Base-by-base conservation (phyloP, 2,888 invertebrate genomes). In the Phoronis australis region DNA sequence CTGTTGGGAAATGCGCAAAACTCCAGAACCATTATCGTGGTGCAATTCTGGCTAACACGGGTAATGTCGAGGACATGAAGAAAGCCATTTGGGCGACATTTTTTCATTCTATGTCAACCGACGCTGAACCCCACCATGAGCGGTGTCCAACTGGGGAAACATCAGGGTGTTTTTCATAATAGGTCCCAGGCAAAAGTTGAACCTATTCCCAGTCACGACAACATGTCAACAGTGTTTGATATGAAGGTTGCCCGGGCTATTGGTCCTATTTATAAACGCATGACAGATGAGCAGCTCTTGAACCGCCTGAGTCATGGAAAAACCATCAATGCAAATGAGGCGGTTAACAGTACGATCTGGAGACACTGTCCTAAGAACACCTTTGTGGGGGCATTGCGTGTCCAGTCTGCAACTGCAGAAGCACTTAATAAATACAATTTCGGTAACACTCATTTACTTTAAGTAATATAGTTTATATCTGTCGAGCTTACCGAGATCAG, bases 81-180 rank as follows among this genome's bases (percentile, higher is more conserved):
- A 24, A 42, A 15, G 38, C 38, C 4, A 47, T 51, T 22, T 47
- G 45, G 49, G 42, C 45, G n/a, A 37, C 37, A n/a, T 37, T 48
- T 24, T 27, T 39, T n/a, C 52, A 52, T 37, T 44, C 47, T 38
- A 27, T 47, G 39, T 39, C 43, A 1, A 48, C 47, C n/a, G 39
- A 37, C 18, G 45, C 45, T 0, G 35, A 40, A 9, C 50, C 50
- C 12, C 27, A 38, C 12, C 50, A 50, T 24, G 20, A 25, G 3
- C 24, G 42, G 6, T 48, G 48, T 40, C 47, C 47, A 20, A 18
- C 3, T 4, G 40, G 48, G 6, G 18, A 15, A 21, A 12, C 6
- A 2, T 43, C 27, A 6, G 47, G 51, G 51, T 51, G 51, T 40
- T 42, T 49, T 38, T 43, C n/a, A 9, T 43, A 43, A 21, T 22